phyloP scores from a whole-genome alignment of 2,888 invertebrate species.

The Timema cristinae region DNA sequence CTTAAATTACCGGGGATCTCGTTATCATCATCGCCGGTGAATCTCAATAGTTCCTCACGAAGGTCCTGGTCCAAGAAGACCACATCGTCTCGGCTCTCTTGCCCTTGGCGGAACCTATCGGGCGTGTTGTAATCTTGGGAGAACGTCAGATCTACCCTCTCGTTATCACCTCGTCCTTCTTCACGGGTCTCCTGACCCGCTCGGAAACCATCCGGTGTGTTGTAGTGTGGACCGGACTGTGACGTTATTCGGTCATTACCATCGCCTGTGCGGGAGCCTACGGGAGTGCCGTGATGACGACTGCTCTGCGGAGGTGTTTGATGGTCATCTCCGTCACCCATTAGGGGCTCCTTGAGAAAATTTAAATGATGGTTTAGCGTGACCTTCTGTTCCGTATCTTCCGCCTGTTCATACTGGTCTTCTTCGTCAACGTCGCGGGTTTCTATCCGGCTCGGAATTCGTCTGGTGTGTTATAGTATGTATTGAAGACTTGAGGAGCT shows the following conservation, averaged over 20 bases:
- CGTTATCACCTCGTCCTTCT: not conserved
- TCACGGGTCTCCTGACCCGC: constrained; percentile 46
- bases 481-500: constrained; percentile 38
- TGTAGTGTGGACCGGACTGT: constrained; percentile 45
- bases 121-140: constrained; percentile 46
- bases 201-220: constrained; percentile 48
- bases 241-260: constrained; percentile 4
- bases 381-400: too few species aligned
- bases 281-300: too few species aligned
- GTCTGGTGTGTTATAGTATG: constrained; percentile 49
- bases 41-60: too few species aligned
- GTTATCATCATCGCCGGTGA: constrained; percentile 10
- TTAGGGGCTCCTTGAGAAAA: too few species aligned
- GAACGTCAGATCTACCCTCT: constrained; percentile 1
- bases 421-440: constrained; percentile 37
- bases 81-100: constrained; percentile 42
- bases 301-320: too few species aligned
- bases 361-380: too few species aligned
- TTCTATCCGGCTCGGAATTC: constrained; percentile 46
- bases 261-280: not conserved
- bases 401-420: too few species aligned
- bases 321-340: too few species aligned
- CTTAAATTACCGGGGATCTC: constrained; percentile 13
- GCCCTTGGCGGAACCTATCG: constrained; percentile 46
- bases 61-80: not conserved